Evolutionary conservation across 1,140 invertebrate genomes (phyloP), one percentile per base, ranked within the genome.

Genomic region (Macrocentrus cingulum): DNA sequence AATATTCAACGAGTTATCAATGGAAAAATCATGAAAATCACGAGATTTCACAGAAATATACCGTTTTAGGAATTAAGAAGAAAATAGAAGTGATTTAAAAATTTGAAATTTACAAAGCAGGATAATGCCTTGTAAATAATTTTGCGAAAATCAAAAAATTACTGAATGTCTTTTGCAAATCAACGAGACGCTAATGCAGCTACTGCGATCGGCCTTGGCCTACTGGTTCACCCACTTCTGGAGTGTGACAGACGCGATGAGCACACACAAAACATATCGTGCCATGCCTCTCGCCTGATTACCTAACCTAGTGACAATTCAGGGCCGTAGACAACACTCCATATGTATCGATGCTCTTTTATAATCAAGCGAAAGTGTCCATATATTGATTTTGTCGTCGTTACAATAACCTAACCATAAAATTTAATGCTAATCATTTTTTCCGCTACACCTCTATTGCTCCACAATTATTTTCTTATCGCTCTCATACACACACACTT

Each of bases 191-290:
- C 42, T 55, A 45, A 55, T 54, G 39, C 39, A 55, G 29, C 55
- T 39, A 56, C 52, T 37, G 48, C 13, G 23, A 51, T 39, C 41
- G 59, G 59, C 59, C 59, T 61, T 61, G 53, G 53, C 52, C 58
- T 55, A 60, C 52, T 61, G 23, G 36, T 56, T 61, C 49, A 61
- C 52, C 52, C 45, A 60, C 59, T 55, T 56, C 18, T 51, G 53
- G 34, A 60, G 57, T 54, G 46, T 56, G 23, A 51, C 41, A 49
- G 42, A 50, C 48, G 20, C 53, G 52, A 56, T 56, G 53, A 60
- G 59, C 53, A 56, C 46, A 56, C 41, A 50, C 39, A 56, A 56
- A 60, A 60, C 46, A 25, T 36, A 56, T 34, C 37, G 39, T 51
- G 34, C 37, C 16, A 2, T 16, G 15, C 37, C 11, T 25, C n/a